A percentile compares a stretch with the other conserved stretches of the same genome.
Evolutionary conservation across 2,113 vertebrate genomes (phyloP).

Genomic region (Hymenochirus boettgeri): DNA sequence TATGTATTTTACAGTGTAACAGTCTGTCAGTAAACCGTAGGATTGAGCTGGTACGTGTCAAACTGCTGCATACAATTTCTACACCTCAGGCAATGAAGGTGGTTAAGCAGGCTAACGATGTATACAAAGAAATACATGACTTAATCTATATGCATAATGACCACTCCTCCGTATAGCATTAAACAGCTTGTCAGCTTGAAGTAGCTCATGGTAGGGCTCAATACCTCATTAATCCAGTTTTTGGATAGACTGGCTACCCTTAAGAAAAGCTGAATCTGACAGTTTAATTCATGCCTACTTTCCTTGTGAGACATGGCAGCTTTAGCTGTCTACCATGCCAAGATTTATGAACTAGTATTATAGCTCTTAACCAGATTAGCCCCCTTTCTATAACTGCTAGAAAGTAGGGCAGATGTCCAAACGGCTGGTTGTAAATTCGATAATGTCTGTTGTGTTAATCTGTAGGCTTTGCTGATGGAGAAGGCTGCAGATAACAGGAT

Average conservation of each 20-base stretch:
- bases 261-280: slow-evolving; percentile 60
- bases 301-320: slow-evolving; percentile 62
- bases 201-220: not conserved
- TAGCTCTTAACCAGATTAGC: slow-evolving; percentile 80
- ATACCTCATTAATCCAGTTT: slow-evolving; percentile 65
- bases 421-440: slow-evolving; percentile 76
- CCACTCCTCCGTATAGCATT: not conserved
- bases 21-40: not conserved
- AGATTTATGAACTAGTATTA: slow-evolving; percentile 67
- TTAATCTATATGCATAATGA: slow-evolving; percentile 1
- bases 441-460: slow-evolving; percentile 75
- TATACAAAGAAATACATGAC: not conserved
- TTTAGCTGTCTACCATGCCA: slow-evolving; percentile 58
- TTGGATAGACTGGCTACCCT: slow-evolving; percentile 56
- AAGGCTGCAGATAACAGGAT: slow-evolving; percentile 77
- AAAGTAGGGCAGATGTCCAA: slow-evolving; percentile 87
- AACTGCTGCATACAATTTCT: not conserved
- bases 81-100: not conserved
- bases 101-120: not conserved
- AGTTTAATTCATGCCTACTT: slow-evolving; percentile 56
- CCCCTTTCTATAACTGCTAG: slow-evolving; percentile 65
- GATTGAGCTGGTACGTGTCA: not conserved
- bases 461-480: slow-evolving; percentile 63
- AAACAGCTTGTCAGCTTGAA: slow-evolving; percentile 18
- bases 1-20: too few relatives aligned